A percentile compares a stretch with the other conserved stretches of the same genome.
Evolutionary conservation across 2,113 vertebrate species (phyloP).

Genomic region (Scolopax mira): DNA sequence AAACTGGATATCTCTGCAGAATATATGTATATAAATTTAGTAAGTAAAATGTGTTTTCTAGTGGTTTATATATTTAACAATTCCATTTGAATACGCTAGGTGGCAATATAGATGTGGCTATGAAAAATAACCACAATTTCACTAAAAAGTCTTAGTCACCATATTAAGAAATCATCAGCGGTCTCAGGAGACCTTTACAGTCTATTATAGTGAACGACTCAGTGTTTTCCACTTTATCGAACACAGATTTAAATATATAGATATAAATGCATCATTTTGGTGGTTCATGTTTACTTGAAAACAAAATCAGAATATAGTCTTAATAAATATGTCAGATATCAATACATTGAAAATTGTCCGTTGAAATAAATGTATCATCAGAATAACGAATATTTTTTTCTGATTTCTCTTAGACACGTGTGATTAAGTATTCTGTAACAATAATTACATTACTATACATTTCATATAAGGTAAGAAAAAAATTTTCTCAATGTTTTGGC

Average conservation of each 20-base stretch:
- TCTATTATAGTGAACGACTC: background rate
- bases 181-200: background rate
- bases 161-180: background rate
- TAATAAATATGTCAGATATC: background rate
- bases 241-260: background rate
- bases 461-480: conserved; percentile 90
- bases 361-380: background rate
- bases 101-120: conserved; percentile 77
- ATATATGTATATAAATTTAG: background rate
- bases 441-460: conserved; percentile 81
- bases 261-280: background rate
- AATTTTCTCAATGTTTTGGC: background rate
- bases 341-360: background rate
- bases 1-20: background rate
- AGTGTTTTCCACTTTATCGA: background rate
- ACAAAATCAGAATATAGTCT: background rate
- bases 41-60: background rate
- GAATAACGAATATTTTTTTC: conserved; percentile 31
- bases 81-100: conserved; percentile 74
- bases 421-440: conserved; percentile 82
- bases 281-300: background rate
- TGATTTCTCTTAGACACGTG: conserved; percentile 74
- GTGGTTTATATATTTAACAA: background rate
- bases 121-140: background rate
- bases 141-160: background rate